Evolutionary conservation across 2,113 vertebrate genomes (phyloP).

Genomic region (Misgurnus anguillicaudatus): DNA sequence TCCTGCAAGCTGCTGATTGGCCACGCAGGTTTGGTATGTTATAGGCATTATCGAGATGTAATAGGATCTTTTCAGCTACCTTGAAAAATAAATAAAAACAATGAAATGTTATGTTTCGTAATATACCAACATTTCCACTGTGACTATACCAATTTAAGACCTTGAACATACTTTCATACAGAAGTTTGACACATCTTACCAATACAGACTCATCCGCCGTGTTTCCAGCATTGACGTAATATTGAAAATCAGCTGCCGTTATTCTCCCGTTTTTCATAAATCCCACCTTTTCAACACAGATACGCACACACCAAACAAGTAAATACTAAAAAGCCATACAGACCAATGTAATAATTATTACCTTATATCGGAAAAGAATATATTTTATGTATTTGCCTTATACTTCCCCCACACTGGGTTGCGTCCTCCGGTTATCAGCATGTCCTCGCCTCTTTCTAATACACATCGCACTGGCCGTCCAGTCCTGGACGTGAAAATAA

Average conservation of each 20-base stretch:
- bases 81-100: conserved; percentile 45
- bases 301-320: not conserved
- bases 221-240: conserved; percentile 81
- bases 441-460: conserved; percentile 80
- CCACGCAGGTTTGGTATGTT: conserved; percentile 79
- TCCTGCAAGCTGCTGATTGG: conserved; percentile 72
- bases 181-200: conserved; percentile 65
- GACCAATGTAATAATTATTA: not conserved
- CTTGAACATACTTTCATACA: no score
- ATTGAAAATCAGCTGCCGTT: conserved; percentile 77
- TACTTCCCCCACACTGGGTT: conserved; percentile 81
- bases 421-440: conserved; percentile 78
- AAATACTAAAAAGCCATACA: not conserved
- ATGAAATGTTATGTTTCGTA: not conserved
- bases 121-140: not conserved
- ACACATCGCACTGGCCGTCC: conserved; percentile 72
- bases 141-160: no score
- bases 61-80: conserved; percentile 76
- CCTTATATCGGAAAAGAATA: no score
- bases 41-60: conserved; percentile 81
- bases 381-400: conserved; percentile 67
- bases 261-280: conserved; percentile 84
- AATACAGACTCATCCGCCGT: conserved; percentile 75
- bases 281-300: conserved; percentile 75
- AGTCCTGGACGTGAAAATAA: conserved; percentile 66